phyloP scores from a whole-genome alignment of 2,113 vertebrate genomes.

The Siniperca knerii region DNA sequence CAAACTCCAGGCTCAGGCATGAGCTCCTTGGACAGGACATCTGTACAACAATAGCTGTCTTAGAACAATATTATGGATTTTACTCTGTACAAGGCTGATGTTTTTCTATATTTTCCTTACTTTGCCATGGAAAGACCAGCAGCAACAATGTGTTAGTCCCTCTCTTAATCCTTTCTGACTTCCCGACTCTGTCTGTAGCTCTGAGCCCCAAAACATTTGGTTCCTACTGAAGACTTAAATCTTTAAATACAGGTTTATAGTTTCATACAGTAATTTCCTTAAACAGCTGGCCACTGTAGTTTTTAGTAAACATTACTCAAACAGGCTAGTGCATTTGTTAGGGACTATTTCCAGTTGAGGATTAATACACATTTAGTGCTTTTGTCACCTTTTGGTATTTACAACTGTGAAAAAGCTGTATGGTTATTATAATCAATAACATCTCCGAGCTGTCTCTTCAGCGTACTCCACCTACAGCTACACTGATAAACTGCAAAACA shows the following conservation, averaged over 20 bases:
- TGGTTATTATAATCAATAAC: neutral
- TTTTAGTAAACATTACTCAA: neutral
- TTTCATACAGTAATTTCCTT: neutral
- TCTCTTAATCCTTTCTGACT: too few relatives aligned
- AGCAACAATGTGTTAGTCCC: too few relatives aligned
- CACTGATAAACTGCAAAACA: constrained; percentile 12
- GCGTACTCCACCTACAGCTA: neutral
- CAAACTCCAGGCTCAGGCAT: too few relatives aligned
- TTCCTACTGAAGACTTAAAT: neutral
- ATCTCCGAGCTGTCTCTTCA: constrained; percentile 1
- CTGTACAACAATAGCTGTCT: too few relatives aligned
- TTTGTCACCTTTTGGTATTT: neutral
- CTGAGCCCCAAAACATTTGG: neutral
- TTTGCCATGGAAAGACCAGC: too few relatives aligned
- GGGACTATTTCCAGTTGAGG: neutral
- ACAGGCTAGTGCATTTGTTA: neutral
- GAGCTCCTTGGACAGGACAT: too few relatives aligned
- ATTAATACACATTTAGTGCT: neutral
- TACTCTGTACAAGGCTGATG: too few relatives aligned
- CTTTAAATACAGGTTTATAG: neutral
- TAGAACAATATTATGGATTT: too few relatives aligned
- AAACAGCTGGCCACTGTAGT: neutral
- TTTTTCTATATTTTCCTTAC: too few relatives aligned
- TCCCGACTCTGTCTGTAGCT: too few relatives aligned
- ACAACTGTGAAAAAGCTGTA: neutral